Evolutionary conservation across 2,797 vertebrate genomes (phyloP).

Genomic region (Otus scops): DNA sequence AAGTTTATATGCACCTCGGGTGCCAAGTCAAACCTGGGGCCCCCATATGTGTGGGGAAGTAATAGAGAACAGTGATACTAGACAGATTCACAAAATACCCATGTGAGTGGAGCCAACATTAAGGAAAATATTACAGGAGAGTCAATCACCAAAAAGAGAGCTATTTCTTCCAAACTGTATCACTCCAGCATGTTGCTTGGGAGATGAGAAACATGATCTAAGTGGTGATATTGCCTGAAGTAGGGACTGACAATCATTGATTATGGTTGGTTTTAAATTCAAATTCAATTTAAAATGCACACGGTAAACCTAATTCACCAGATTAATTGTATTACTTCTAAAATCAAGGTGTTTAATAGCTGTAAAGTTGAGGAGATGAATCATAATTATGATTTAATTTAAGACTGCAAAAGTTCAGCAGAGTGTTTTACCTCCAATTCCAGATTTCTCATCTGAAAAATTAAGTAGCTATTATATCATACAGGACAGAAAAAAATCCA

Average conservation of each 20-base stretch:
- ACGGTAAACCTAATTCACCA: not conserved
- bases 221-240: not conserved
- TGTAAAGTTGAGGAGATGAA: not conserved
- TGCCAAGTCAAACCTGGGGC: not conserved
- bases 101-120: accelerated
- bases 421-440: not conserved
- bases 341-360: constrained; percentile 4
- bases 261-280: not conserved
- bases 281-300: not conserved
- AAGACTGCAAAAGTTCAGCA: not conserved
- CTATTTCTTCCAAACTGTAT: not conserved
- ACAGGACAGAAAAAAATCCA: not conserved
- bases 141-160: not conserved
- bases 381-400: not conserved
- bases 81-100: not conserved
- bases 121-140: not conserved
- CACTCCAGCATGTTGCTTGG: not conserved
- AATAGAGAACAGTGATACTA: accelerated
- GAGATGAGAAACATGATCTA: not conserved
- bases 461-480: not conserved
- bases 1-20: not conserved
- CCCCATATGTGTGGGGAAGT: accelerated
- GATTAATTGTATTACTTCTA: not conserved
- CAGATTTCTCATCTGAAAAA: not conserved
- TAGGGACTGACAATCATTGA: not conserved